Base-by-base conservation (phyloP, 2,797 vertebrate genomes). In the Danio tinwini region DNA sequence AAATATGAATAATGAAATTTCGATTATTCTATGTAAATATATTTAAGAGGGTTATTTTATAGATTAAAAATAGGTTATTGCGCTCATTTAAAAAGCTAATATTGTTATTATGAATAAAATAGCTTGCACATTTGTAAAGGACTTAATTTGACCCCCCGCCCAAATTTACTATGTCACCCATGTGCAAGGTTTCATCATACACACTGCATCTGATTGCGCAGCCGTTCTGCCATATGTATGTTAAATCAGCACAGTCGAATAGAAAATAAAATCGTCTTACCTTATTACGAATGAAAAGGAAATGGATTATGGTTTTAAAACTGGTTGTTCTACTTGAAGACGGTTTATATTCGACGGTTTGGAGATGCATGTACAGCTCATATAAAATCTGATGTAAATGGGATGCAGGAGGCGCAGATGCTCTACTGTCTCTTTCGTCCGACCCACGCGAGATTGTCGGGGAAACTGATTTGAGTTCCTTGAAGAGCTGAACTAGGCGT, bases 141-240 rank as follows among this genome's bases (percentile, higher is more conserved):
- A 78, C 14, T 64, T 74, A 5, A 21, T 42, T 40, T 9, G 29
- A 40, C 49, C 47, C 74, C 81, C 80, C 81, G 78, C 83, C 84
- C 78, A 74, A 84, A 76, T 73, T 13, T 86, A 74, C 61, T 73
- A 53, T 81, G 87, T 75, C 90, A 91, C 85, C 88, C 87, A 73
- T 86, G 88, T 84, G 87, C 78, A 69, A 70, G 88, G 82, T 93
- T 94, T 94, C 93, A 94, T 95, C 93, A 93, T 93, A 64, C 89
- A 69, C 49, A 82, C 79, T 78, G 83, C 85, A 85, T 77, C 78
- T 83, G 77, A 80, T 69, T 85, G 82, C 83, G 83, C 84, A 83
- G 58, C 76, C 84, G 58, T 82, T 78, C 81, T 80, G 13, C 7
- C 3, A 16, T 73, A 47, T 14, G 14, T 39, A 0, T 39, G 16